phyloP scores from a whole-genome alignment of 2,113 vertebrate species.

The Perca flavescens region DNA sequence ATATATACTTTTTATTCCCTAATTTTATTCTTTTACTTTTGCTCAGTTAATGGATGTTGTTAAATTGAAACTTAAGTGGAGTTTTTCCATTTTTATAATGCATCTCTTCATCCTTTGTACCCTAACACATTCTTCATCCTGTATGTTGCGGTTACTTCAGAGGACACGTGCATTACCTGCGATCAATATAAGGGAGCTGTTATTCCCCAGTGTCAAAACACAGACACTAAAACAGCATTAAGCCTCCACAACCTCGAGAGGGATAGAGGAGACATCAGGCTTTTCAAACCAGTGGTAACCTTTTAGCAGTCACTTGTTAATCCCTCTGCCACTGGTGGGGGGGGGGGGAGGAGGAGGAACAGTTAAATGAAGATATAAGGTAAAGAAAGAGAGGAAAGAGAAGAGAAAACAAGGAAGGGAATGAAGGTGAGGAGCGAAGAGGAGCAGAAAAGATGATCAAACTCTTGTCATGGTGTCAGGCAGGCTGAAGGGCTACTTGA shows the following conservation, averaged over 20 bases:
- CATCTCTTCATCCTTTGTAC: background rate
- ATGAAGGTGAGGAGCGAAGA: background rate
- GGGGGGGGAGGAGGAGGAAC: background rate
- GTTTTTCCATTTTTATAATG: background rate
- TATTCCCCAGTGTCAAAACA: constrained; percentile 50
- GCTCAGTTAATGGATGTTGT: too few relatives aligned
- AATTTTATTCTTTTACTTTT: too few relatives aligned
- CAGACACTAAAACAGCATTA: constrained; percentile 64
- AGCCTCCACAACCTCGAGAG: constrained; percentile 6
- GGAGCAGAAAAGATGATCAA: constrained; percentile 2
- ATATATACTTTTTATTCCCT: background rate
- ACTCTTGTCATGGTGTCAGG: constrained; percentile 38
- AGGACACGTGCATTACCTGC: background rate
- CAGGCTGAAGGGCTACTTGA: constrained; percentile 36
- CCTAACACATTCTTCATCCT: background rate
- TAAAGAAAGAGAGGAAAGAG: background rate
- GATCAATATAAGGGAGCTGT: constrained; percentile 21
- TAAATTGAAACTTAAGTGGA: too few relatives aligned
- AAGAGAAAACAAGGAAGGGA: background rate
- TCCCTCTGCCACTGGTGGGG: constrained; percentile 31
- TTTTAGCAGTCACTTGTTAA: constrained; percentile 59
- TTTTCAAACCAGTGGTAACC: constrained; percentile 50
- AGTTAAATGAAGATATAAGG: background rate
- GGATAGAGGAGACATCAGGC: background rate
- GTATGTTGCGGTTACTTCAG: background rate